Base-by-base conservation (phyloP, 2,888 invertebrate genomes). In the Apocheima hispidaria region DNA sequence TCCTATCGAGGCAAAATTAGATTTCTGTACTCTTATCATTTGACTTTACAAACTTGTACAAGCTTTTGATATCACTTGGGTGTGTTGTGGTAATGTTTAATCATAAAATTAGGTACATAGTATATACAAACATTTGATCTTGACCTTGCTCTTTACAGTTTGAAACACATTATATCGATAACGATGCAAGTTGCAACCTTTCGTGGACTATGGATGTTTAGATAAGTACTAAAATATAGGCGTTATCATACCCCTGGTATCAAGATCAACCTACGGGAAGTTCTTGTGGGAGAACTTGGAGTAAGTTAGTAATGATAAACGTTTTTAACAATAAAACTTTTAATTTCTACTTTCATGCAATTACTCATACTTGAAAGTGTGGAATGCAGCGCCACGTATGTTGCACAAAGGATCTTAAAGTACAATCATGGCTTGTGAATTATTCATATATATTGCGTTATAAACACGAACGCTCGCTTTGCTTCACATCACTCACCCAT, bases 361-460 rank as follows among this genome's bases (percentile, higher is more conserved):
- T 18, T 7, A 20, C 18, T 20, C 9, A 16, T 10, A 20, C 20
- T 20, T 46, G 81, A 83, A 82, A 83, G 82, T 78, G 66, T 69
- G 66, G 72, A 67, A 70, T 73, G 73, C 68, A 64, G 72, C 60
- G 52, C 56, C 36, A 21, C 38, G 20, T 57, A 48, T n/a, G n/a
- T 72, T 75, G 73, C 73, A 74, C 74, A 71, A 73, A 75, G 75
- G 80, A 79, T 80, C 82, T 79, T 77, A 81, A 81, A 75, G 78
- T 75, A 71, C 70, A 72, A 69, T 69, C 70, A 75, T 77, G 71
- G 70, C 75, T 77, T 66, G 74, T 88, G 82, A 88, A 88, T 90
- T 75, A 88, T 88, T 87, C 89, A 88, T 87, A 74, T 60, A 71
- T 74, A n/a, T n/a, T n/a, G n/a, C 75, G 77, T 77, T 81, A 82